Evolutionary conservation across 2,888 invertebrate species (phyloP).

Genomic region (Sinohyriopsis cumingii): DNA sequence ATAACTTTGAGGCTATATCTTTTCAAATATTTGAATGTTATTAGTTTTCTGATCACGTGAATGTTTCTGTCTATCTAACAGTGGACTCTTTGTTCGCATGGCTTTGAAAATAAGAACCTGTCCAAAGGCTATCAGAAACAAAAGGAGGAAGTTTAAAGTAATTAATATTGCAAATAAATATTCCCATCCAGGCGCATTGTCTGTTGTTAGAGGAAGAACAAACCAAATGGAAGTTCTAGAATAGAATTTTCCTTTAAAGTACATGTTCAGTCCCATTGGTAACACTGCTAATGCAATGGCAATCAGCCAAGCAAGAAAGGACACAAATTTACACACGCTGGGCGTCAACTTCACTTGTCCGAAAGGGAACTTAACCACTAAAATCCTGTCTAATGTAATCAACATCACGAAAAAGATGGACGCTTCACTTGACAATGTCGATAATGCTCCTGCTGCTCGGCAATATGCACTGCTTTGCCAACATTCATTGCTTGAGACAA

Average conservation of each 20-base stretch:
- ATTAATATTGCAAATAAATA: constrained; percentile 66
- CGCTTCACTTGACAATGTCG: constrained; percentile 75
- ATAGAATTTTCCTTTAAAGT: constrained; percentile 63
- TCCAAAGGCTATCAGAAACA: constrained; percentile 59
- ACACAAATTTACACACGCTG: constrained; percentile 36
- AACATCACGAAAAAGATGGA: constrained; percentile 77
- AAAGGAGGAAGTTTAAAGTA: constrained; percentile 56
- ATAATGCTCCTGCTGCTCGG: constrained; percentile 36
- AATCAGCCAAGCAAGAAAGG: constrained; percentile 50
- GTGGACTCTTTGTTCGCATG: constrained; percentile 14
- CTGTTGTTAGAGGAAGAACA: constrained; percentile 65
- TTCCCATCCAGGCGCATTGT: constrained; percentile 66
- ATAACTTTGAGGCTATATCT: no score
- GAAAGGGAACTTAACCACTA: constrained; percentile 77
- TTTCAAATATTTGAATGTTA: no score
- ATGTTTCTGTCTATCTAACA: constrained; percentile 13
- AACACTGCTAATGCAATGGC: constrained; percentile 52
- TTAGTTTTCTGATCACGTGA: no score
- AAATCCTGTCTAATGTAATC: constrained; percentile 79
- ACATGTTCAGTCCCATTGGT: constrained; percentile 58
- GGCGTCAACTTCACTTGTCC: constrained; percentile 49
- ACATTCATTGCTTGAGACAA: constrained; percentile 30
- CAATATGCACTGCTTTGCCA: constrained; percentile 45
- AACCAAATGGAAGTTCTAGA: constrained; percentile 64
- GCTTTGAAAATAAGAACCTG: constrained; percentile 63